Evolutionary conservation across 2,888 invertebrate species (phyloP).

Genomic region (Lithophane ornitopus): DNA sequence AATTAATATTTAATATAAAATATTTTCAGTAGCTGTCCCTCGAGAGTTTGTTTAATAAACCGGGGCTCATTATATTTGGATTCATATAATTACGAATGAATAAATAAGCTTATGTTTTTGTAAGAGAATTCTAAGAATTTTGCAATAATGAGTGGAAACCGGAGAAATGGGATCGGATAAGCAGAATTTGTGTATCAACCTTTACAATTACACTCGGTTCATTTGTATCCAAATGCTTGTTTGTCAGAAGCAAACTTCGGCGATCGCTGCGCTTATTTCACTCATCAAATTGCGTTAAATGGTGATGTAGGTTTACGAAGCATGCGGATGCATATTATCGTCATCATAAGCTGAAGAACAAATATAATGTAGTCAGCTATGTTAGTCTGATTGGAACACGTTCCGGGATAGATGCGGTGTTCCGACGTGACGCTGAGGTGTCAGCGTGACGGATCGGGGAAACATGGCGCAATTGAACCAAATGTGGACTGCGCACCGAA

Average conservation of each 20-base stretch:
- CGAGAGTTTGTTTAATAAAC: neutral
- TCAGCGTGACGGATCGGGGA: conserved; percentile 59
- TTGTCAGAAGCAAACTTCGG: conserved; percentile 26
- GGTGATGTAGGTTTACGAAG: conserved; percentile 46
- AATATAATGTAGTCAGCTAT: conserved; percentile 43
- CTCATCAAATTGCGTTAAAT: conserved; percentile 34
- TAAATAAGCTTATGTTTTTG: conserved; percentile 24
- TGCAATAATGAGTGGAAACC: conserved; percentile 1
- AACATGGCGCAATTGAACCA: conserved; percentile 57
- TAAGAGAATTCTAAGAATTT: conserved; percentile 13
- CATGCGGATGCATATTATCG: conserved; percentile 35
- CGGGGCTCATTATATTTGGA: conserved; percentile 34
- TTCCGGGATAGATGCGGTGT: conserved; percentile 34
- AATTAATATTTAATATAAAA: conserved; percentile 22
- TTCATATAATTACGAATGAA: conserved; percentile 38
- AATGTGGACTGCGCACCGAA: conserved; percentile 21
- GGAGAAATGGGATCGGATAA: neutral
- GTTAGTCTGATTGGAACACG: conserved; percentile 63
- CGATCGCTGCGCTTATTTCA: conserved; percentile 28
- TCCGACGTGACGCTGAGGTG: conserved; percentile 45
- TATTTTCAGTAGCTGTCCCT: conserved; percentile 22
- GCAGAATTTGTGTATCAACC: conserved; percentile 3
- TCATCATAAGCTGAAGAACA: conserved; percentile 21
- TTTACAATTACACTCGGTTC: conserved; percentile 19
- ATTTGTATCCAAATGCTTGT: conserved; percentile 44